These are phyloP conservation scores for Montipora sp. DNA, from an alignment of 64 coral and sea anemone species.

Conservation along the genomic window DNA sequence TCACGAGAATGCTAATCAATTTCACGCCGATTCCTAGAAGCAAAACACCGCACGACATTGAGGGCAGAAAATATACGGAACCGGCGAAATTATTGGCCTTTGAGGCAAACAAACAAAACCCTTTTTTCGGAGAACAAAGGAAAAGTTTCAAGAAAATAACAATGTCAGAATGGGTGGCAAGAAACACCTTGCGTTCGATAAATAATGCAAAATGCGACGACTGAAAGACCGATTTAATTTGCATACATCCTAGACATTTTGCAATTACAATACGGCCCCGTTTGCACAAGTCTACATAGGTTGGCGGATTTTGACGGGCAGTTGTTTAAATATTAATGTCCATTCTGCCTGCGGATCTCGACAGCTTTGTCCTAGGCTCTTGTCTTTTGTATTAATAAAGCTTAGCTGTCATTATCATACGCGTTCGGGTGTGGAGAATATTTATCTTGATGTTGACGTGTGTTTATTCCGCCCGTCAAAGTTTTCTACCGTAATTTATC, in stretches of 20 bases:
- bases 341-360: not conserved
- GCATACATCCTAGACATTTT: conserved; percentile 87
- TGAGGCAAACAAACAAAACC: not conserved
- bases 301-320: conserved; percentile 54
- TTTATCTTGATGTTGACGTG: conserved; percentile 58
- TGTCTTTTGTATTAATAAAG: conserved; percentile 31
- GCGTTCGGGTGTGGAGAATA: conserved; percentile 59
- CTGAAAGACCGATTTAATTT: conserved; percentile 47
- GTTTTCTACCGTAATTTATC: not conserved
- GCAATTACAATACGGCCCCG: conserved; percentile 64
- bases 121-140: not conserved
- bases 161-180: not conserved
- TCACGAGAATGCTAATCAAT: not conserved
- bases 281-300: conserved; percentile 28
- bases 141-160: not conserved
- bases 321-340: conserved; percentile 82
- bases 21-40: not conserved
- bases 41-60: not conserved
- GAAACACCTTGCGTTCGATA: conserved; percentile 55
- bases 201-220: conserved; percentile 42
- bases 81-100: not conserved
- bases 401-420: conserved; percentile 50
- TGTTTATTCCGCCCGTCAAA: not conserved
- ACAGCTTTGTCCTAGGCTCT: not conserved
- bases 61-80: not conserved